Percentiles rank a stretch among this genome's conserved stretches.
Conservation (phyloP, 2,797 vertebrate genomes). For the Galaxias olidus region DNA sequence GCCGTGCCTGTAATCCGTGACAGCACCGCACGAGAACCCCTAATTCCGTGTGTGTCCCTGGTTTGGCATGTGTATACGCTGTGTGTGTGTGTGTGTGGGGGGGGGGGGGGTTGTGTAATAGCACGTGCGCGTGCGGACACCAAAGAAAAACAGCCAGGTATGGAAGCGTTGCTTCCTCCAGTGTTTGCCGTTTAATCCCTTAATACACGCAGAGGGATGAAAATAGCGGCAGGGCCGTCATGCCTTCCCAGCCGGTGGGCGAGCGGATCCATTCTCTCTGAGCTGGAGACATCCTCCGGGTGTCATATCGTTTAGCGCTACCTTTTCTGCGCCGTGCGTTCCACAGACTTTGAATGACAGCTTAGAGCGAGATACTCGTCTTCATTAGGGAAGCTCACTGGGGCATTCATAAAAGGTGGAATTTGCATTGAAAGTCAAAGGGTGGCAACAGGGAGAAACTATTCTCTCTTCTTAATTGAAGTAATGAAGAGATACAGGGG, state of each 20-base stretch:
- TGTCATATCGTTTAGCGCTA: conserved; percentile 44
- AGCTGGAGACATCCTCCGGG: conserved; percentile 38
- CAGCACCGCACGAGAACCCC: conserved; percentile 17
- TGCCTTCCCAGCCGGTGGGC: too few relatives aligned
- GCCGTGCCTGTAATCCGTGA: conserved; percentile 35
- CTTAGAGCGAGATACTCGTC: not conserved
- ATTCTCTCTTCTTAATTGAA: conserved; percentile 54
- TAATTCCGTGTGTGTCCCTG: not conserved
- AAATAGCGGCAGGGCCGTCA: too few relatives aligned
- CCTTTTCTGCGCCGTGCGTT: conserved; percentile 25
- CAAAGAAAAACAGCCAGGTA: not conserved
- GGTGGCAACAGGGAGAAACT: conserved; percentile 43
- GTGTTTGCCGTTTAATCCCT: too few relatives aligned
- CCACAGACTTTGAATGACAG: conserved; percentile 42
- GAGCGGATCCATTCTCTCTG: conserved; percentile 22
- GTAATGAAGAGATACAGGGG: conserved; percentile 54
- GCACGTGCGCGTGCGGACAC: conserved; percentile 9
- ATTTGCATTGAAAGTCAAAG: conserved; percentile 67
- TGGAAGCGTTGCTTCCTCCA: too few relatives aligned
- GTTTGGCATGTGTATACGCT: too few relatives aligned
- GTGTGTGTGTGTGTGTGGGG: not conserved
- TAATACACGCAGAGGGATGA: too few relatives aligned
- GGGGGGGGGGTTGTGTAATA: not conserved
- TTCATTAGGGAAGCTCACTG: conserved; percentile 50
- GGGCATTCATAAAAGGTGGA: conserved; percentile 49